Evolutionary conservation across 2,888 invertebrate species (phyloP), one percentile per base, ranked within the genome.

Genomic region (Tridacna crocea): DNA sequence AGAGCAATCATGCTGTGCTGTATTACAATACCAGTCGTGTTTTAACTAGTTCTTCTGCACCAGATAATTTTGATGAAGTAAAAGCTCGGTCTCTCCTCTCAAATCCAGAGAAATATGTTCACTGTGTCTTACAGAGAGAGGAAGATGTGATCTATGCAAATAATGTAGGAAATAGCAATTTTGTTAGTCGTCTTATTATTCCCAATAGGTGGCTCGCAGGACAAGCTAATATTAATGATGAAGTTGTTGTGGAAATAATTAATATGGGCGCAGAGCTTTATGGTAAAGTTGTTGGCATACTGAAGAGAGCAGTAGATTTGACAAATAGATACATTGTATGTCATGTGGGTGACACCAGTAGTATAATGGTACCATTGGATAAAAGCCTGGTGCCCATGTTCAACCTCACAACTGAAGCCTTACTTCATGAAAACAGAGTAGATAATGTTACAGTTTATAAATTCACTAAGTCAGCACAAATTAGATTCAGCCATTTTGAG

Each of bases 341-440:
- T 83, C 83, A 74, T 10, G 90, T 90, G 6, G 91, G 92, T 3
- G 81, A 88, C n/a, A 90, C 90, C 46, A 87, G 91, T 48, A 92
- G 92, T 13, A 74, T 91, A 22, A 84, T 93, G 89, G 84, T 90
- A 4, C 94, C 94, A 6, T 72, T 93, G 11, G 91, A 92, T 78
- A 70, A 77, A 22, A 89, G 90, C 58, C 80, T 92, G 13, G 91
- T 92, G 26, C 85, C 84, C 19, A 90, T 93, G 51, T 91, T 89
- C 79, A 91, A 90, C 81, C 82, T 93, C 11, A 83, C 88, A 46
- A 88, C 88, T 36, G 63, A 75, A 26, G 63, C 83, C 6, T 76
- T 84, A 17, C 47, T 89, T 46, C 78, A 85, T 51, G 73, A 85
- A 22, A 88, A 83, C 46, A 84, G 83, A 75, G 88, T 90, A 75